Evolutionary conservation across 2,888 invertebrate genomes (phyloP).

Genomic region (Amphipoea lucens): DNA sequence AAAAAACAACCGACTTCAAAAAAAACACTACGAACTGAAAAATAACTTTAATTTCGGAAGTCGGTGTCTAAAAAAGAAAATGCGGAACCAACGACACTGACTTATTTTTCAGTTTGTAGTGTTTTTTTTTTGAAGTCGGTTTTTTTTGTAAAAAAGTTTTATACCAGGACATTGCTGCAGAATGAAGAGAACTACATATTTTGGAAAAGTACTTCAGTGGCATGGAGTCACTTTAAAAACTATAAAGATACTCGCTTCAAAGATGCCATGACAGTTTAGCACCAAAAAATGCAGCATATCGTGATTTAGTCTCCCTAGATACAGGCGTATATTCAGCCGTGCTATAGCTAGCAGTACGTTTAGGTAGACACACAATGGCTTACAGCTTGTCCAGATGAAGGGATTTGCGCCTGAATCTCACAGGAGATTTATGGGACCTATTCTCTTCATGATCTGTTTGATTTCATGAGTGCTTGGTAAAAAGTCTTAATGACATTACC

Average conservation of each 20-base stretch:
- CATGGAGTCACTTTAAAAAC: not conserved
- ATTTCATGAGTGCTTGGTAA: not conserved
- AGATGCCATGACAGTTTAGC: not conserved
- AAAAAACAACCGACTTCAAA: no score
- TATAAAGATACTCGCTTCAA: not conserved
- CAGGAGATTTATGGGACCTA: slow-evolving; percentile 39
- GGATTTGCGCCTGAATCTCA: slow-evolving; percentile 51
- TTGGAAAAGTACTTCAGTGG: not conserved
- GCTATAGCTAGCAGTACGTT: slow-evolving; percentile 13
- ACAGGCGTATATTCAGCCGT: not conserved
- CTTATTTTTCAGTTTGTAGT: no score
- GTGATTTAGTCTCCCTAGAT: slow-evolving; percentile 6
- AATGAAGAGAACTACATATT: not conserved
- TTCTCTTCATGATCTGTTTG: slow-evolving; percentile 21
- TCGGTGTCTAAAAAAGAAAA: no score
- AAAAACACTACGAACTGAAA: no score
- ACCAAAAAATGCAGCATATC: not conserved
- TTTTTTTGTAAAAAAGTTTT: no score
- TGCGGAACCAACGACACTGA: no score
- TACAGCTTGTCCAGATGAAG: slow-evolving; percentile 58
- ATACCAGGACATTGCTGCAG: no score
- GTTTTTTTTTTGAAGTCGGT: no score
- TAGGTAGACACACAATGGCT: slow-evolving; percentile 38
- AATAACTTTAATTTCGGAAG: no score
- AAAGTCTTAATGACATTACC: not conserved